phyloP scores from a whole-genome alignment of 2,797 vertebrate genomes.

The Pelochelys cantorii region DNA sequence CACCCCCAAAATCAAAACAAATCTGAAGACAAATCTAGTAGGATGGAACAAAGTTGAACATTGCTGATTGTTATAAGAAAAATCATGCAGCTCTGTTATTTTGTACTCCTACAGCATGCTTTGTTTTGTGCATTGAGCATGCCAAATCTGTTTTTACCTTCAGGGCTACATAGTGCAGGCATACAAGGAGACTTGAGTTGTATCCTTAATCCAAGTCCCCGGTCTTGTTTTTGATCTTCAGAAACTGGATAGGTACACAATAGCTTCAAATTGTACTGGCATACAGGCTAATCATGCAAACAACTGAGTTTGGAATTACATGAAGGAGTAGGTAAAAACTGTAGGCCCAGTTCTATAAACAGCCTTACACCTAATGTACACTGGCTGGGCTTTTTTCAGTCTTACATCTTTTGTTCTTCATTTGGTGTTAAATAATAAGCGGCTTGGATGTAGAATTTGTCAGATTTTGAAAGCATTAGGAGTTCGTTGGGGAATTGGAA shows the following conservation, averaged over 20 bases:
- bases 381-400: background rate
- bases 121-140: fast-evolving
- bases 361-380: background rate
- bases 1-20: background rate
- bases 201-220: background rate
- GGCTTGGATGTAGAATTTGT: background rate
- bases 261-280: background rate
- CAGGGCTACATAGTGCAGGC: background rate
- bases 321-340: background rate
- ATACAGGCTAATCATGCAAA: too few species aligned
- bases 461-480: background rate
- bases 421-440: background rate
- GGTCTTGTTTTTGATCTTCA: background rate
- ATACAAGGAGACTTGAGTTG: background rate
- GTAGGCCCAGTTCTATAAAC: background rate
- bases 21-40: background rate
- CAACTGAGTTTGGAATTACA: too few species aligned
- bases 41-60: background rate
- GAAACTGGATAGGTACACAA: background rate
- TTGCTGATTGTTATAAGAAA: background rate
- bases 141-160: background rate
- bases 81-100: fast-evolving
- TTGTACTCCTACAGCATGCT: fast-evolving
- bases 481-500: too few species aligned
- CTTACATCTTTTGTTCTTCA: background rate